Base-by-base conservation (phyloP, 2,113 vertebrate species). In the Baryphthengus martii region DNA sequence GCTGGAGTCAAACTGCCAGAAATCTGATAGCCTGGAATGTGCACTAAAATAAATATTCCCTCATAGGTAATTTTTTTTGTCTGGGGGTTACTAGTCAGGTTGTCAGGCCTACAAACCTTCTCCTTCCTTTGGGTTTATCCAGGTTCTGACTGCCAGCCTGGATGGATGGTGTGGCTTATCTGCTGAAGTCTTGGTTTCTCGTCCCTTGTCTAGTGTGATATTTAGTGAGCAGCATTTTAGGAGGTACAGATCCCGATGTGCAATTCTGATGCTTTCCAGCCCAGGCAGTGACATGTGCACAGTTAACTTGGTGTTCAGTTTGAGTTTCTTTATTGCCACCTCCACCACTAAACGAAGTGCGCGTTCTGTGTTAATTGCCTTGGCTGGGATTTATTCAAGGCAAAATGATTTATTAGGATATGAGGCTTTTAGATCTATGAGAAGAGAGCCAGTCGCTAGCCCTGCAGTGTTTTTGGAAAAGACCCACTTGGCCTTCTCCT, bases 31-130 rank as follows among this genome's bases (percentile, higher is more conserved):
- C 4, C 91, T 90, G 95, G 95, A 96, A 97, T 95, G 89, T 37
- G 63, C 33, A 6, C 73, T 92, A 66, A 95, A 89, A 96, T 91
- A 96, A 95, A 96, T 93, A 92, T 91, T 68, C 79, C 88, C 66
- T 84, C 50, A 13, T 3, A 82, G 92, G 28, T 91, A 74, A 74
- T 66, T 89, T 86, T 49, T 93, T 94, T 92, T 47, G 82, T 87
- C 96, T 83, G 72, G 50, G 47, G 44, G 71, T 75, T 75, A 40
- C 75, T 26, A 44, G 17, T 37, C 76, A 72, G 68, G 56, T 42
- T 70, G 76, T 45, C 72, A 71, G 61, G 39, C 47, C 67, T 61
- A 31, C 39, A 37, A 24, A 79, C 9, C 87, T 45, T 33, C 73
- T 52, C 71, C 61, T 28, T 26, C 62, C 73, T 65, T 17, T 0